These are phyloP conservation scores for Bradypodion ventrale DNA, from an alignment of 2,797 vertebrate genomes.

Conservation along the genomic window DNA sequence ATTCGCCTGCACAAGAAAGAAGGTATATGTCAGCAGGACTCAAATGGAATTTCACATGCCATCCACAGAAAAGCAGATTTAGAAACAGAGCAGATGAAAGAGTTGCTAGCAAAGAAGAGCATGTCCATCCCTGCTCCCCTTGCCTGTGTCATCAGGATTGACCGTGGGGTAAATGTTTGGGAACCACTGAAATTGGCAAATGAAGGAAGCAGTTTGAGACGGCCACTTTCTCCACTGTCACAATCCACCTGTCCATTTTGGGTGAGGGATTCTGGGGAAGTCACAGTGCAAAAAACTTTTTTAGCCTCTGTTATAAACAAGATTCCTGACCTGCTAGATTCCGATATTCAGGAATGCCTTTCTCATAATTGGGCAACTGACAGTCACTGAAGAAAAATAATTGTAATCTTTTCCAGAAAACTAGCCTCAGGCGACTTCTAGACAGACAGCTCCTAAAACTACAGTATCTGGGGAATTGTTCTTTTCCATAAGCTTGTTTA, in stretches of 20 bases:
- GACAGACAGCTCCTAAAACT: neutral
- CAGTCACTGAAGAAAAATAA: neutral
- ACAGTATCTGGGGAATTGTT: no score
- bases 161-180: no score
- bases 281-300: no score
- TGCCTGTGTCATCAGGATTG: neutral
- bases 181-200: neutral
- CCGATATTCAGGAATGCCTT: neutral
- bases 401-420: neutral
- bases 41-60: neutral
- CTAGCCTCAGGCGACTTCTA: neutral
- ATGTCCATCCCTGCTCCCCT: neutral
- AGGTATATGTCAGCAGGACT: neutral
- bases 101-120: neutral
- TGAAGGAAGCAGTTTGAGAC: neutral
- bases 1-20: neutral
- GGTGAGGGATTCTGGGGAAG: no score
- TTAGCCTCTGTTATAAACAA: no score
- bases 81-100: neutral
- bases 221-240: neutral
- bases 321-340: neutral
- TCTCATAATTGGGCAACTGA: neutral
- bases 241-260: neutral
- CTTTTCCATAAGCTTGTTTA: neutral
- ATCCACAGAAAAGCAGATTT: neutral